phyloP scores from a whole-genome alignment of 2,888 invertebrate species.

The Agriopis aurantiaria region DNA sequence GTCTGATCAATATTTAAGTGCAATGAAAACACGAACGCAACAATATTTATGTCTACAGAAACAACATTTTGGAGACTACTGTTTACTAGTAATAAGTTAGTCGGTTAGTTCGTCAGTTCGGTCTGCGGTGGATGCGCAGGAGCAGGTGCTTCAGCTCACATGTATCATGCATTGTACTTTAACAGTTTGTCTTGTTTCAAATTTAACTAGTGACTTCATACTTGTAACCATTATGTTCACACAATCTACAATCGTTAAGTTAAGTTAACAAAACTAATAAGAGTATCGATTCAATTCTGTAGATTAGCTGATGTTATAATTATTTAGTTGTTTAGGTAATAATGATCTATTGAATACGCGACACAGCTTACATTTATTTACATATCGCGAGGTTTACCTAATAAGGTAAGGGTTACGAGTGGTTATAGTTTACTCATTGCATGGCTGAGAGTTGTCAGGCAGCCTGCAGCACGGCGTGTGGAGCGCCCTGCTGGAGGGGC shows the following conservation, averaged over 20 bases:
- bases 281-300: background rate
- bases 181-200: constrained; percentile 10
- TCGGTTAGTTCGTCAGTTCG: background rate
- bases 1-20: constrained; percentile 41
- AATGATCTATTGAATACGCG: background rate
- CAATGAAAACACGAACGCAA: constrained; percentile 36
- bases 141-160: constrained; percentile 26
- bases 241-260: background rate
- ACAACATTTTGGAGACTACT: constrained; percentile 29
- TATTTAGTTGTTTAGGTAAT: constrained; percentile 5
- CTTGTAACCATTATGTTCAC: background rate
- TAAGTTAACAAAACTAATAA: background rate
- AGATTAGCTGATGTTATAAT: background rate
- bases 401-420: constrained; percentile 12
- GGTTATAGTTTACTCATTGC: constrained; percentile 13
- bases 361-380: constrained; percentile 19
- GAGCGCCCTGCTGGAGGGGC: too few species aligned
- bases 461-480: too few species aligned
- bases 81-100: constrained; percentile 26
- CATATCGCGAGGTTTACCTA: constrained; percentile 39
- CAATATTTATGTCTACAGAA: constrained; percentile 19
- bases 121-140: background rate
- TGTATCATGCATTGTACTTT: constrained; percentile 11
- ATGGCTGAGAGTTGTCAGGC: constrained; percentile 5
- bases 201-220: background rate